Conservation (phyloP, 2,797 vertebrate genomes). For the Cercopithecus mitis region DNA sequence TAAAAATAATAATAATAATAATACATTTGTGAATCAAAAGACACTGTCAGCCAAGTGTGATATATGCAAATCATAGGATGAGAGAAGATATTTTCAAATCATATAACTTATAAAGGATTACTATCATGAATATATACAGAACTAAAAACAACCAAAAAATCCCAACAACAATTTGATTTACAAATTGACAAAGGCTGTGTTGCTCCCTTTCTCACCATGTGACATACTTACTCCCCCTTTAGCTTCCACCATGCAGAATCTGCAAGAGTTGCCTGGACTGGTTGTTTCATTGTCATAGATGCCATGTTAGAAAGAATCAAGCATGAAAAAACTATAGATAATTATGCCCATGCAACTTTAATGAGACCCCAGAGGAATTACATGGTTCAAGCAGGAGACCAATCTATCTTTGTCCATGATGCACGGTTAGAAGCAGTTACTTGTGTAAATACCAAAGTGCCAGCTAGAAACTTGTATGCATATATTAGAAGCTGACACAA, state of each 20-base stretch:
- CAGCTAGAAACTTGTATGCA: slow-evolving; percentile 97
- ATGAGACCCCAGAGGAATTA: slow-evolving; percentile 99
- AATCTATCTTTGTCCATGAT: slow-evolving; percentile 99
- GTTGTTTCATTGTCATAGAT: slow-evolving; percentile 99
- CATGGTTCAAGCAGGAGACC: slow-evolving; percentile 99
- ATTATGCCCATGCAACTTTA: slow-evolving; percentile 98
- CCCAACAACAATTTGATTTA: not conserved
- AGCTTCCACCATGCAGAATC: not conserved
- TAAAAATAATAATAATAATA: not conserved
- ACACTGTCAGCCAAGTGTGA: not conserved
- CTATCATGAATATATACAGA: not conserved
- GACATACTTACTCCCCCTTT: not conserved
- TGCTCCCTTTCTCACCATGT: not conserved
- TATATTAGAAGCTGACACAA: slow-evolving; percentile 99
- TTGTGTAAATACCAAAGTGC: slow-evolving; percentile 99
- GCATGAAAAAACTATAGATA: slow-evolving; percentile 99
- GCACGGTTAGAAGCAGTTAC: slow-evolving; percentile 98
- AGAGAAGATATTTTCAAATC: not conserved
- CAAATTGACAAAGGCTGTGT: not conserved
- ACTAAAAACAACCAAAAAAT: not conserved
- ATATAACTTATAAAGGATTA: not conserved
- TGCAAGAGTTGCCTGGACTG: slow-evolving; percentile 97
- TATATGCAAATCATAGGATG: rapidly evolving
- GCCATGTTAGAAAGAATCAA: slow-evolving; percentile 99
- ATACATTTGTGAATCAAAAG: not conserved